phyloP scores from a whole-genome alignment of 2,797 vertebrate genomes.

The Pterois miles region DNA sequence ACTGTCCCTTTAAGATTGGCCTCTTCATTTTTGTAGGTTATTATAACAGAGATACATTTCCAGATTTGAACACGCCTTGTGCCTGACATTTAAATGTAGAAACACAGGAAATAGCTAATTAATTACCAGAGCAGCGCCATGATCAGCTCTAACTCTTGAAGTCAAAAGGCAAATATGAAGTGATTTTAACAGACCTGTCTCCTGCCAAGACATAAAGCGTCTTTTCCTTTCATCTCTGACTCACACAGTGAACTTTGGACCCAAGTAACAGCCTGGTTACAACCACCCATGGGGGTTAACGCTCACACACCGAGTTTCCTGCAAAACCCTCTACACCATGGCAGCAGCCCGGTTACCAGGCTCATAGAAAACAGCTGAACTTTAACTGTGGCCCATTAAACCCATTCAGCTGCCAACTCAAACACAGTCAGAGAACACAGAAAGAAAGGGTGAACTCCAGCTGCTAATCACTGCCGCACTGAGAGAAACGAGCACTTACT shows the following conservation, averaged over 20 bases:
- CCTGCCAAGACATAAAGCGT: neutral
- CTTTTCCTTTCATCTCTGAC: constrained; percentile 2
- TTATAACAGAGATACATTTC: neutral
- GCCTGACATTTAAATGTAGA: neutral
- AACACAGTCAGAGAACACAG: constrained; percentile 8
- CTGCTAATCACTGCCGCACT: constrained; percentile 19
- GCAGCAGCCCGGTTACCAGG: constrained; percentile 40
- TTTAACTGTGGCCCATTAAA: constrained; percentile 47
- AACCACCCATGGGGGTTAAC: neutral
- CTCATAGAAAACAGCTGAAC: constrained; percentile 39
- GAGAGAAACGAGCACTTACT: constrained; percentile 5
- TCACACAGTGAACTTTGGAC: constrained; percentile 24
- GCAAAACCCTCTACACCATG: constrained; percentile 17
- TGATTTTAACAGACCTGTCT: constrained; percentile 2
- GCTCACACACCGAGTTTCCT: neutral
- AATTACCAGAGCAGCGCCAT: neutral
- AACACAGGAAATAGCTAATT: neutral
- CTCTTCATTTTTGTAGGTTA: neutral
- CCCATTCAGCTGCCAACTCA: constrained; percentile 28
- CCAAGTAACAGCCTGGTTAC: constrained; percentile 38
- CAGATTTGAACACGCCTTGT: neutral
- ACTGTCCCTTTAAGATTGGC: neutral
- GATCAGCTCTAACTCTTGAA: neutral
- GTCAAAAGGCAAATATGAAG: constrained; percentile 5
- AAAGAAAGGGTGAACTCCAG: constrained; percentile 35